Evolutionary conservation across 2,113 vertebrate species (phyloP), one percentile per base, ranked within the genome.

Genomic region (Actenoides hombroni): DNA sequence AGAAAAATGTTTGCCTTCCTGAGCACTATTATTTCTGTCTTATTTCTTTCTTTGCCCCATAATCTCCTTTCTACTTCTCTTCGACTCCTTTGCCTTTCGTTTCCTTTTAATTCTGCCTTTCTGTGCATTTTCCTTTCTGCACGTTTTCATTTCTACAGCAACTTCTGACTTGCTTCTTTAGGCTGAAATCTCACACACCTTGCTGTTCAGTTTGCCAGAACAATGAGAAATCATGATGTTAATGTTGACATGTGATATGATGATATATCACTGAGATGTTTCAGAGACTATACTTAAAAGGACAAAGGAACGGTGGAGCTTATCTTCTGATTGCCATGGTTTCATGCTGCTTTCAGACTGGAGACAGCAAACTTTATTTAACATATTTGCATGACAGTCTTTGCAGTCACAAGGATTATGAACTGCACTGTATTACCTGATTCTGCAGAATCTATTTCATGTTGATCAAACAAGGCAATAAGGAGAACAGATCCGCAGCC

Each of bases 1-100:
- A 89, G 85, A 90, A 91, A 92, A 94, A 94, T 75, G 69, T 86
- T 92, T 90, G 77, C 40, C 49, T 95, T 90, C 53, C 77, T 68
- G 86, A 82, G 24, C n/a, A 65, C 48, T 79, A 39, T 71, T 78
- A 80, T 78, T 95, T 92, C 56, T 86, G 28, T 54, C 69, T 71
- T 77, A 28, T 89, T 92, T 86, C 56, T 82, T 71, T 88, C 48
- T 93, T 83, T 68, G 61, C 59, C 16, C 35, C 65, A 20, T 56
- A 75, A 68, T 85, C 20, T 83, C 42, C 56, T 77, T 67, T 77
- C 51, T 88, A 46, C 49, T 88, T 91, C 53, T 91, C 57, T 88
- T 59, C 53, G 51, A 68, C 12, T 69, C 42, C 16, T 93, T 56
- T 75, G 75, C 26, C 78, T 86, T 91, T 86, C 4, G 2, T 48